Base-by-base conservation (phyloP, 2,888 invertebrate species). In the Nycteola revayana region DNA sequence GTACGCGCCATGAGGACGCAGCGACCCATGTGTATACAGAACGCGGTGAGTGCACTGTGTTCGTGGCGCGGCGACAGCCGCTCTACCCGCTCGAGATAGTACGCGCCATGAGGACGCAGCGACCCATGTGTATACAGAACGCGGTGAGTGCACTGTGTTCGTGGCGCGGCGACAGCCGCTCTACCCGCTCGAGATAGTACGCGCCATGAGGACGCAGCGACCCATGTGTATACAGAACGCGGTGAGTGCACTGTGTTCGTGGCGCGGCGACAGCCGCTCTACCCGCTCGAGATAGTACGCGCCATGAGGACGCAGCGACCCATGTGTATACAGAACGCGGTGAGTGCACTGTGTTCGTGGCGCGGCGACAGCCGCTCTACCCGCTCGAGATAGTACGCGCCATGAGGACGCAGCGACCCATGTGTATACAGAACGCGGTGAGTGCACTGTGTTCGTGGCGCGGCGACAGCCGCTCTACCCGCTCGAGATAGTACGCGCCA, bases 141-240 rank as follows among this genome's bases (percentile, higher is more conserved):
- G 94, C 97, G 91, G 98, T 99, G 78, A 93, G 95, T 71, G 32
- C 6, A 21, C 10, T 79, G 96, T 96, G 76, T 90, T 98, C 49
- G 93, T 99, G 57, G 96, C 97, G 80, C 93, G 96, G 6, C 93
- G 95, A 50, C 96, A 98, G 83, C 98, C 99, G 5, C 94, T 99
- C 5, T 98, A 98, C 90, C 98, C 99, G 1, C 90, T 99, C 34
- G 98, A 99, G 71, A 94, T 99, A 48, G 98, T 99, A 48, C 93
- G 93, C 31, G 92, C 94, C 46, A 99, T 99, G 99, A 91, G 99
- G 50, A 95, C 97, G 73, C 98, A 98, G 84, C 91, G 99, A 42
- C 98, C 99, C 36, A 98, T 98, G 95, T 97, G 99, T 92, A 98
- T 99, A 83, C 99, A 99, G 91, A 99, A 98, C 86, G 94, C 97